Evolutionary conservation across 2,888 invertebrate species (phyloP).

Genomic region (Drosophila recens): DNA sequence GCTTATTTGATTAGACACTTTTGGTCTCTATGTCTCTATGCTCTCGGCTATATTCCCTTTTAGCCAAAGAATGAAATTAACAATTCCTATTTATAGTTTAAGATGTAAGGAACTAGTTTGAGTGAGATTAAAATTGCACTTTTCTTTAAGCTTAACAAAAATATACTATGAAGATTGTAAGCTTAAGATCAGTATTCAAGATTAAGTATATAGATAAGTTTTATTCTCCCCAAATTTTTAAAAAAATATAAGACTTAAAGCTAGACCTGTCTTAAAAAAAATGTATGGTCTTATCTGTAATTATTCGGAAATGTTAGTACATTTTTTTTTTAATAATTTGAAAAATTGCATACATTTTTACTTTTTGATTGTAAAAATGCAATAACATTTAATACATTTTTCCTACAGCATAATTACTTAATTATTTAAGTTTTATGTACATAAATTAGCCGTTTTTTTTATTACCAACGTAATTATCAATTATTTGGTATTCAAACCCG

Average conservation of each 20-base stretch:
- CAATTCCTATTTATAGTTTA: no score
- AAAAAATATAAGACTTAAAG: no score
- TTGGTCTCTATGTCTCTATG: neutral
- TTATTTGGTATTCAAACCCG: conserved; percentile 9
- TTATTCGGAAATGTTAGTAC: no score
- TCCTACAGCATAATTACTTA: neutral
- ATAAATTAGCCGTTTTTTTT: neutral
- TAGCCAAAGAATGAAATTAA: no score
- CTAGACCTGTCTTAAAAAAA: no score
- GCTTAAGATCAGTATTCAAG: no score
- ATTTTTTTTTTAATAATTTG: neutral
- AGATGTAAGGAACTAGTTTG: neutral
- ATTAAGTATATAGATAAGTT: neutral
- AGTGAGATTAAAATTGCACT: no score
- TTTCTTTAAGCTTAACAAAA: no score
- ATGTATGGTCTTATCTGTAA: no score
- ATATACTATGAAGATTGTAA: no score
- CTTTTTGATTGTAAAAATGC: neutral
- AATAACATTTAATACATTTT: neutral
- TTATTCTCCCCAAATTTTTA: no score
- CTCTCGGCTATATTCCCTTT: neutral
- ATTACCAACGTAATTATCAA: conserved; percentile 1
- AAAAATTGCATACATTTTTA: neutral
- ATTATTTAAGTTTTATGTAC: neutral
- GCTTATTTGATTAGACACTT: conserved; percentile 65